Conservation (phyloP, 2,113 vertebrate genomes). For the Hyaena hyaena region DNA sequence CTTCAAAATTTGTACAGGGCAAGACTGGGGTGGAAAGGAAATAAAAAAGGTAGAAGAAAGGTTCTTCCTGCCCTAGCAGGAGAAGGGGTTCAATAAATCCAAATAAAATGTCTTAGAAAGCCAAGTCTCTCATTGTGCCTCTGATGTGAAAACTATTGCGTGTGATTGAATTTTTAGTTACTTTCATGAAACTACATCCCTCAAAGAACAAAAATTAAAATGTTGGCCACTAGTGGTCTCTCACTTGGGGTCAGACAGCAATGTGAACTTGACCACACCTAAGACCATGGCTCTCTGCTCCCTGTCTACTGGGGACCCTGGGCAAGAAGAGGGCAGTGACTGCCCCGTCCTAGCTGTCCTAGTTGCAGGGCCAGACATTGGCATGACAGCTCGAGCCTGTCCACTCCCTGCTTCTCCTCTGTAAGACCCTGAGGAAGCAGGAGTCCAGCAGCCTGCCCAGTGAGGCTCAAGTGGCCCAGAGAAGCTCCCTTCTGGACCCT, state of each 20-base stretch:
- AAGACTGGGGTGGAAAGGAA: background rate
- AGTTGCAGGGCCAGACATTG: rapidly evolving
- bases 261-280: background rate
- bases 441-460: background rate
- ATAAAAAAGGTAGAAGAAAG: background rate
- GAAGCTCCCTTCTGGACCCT: background rate
- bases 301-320: too few species aligned
- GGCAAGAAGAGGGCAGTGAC: background rate
- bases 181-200: background rate
- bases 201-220: slow-evolving; percentile 14
- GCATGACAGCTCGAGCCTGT: background rate
- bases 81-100: background rate
- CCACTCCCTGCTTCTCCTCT: background rate
- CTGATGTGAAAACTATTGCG: background rate
- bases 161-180: background rate
- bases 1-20: background rate
- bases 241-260: background rate
- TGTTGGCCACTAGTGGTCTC: background rate
- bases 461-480: background rate
- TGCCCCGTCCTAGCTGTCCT: background rate
- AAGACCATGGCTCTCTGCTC: background rate
- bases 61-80: background rate
- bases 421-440: background rate
- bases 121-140: background rate
- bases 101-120: background rate